Base-by-base conservation (phyloP, 1,140 invertebrate genomes). In the Halyomorpha halys region DNA sequence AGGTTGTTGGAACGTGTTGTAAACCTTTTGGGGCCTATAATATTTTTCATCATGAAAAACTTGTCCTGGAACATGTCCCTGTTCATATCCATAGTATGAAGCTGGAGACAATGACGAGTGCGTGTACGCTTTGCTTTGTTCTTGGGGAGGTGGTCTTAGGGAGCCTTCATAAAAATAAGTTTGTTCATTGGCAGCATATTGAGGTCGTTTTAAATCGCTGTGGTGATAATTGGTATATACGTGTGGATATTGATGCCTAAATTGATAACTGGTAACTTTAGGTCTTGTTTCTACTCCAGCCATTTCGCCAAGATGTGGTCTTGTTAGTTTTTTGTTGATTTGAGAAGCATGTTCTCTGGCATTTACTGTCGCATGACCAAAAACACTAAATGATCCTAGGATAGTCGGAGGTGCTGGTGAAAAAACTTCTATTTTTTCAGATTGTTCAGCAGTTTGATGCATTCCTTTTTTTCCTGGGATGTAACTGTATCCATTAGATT, bases 331-430 rank as follows among this genome's bases (percentile, higher is more conserved):
- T 25, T 61, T 44, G n/a, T 11, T 62, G 3, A 65, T 62, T 11
- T 59, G 60, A 27, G 65, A 65, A 0, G 64, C 66, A 4, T 68
- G 69, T 18, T 69, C 72, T 15, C 76, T 71, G 1, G 74, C 71
- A 59, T 78, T 76, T 0, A 74, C 61, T 1, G 74, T 71, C 1
- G 73, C 72, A 51, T 77, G 75, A 0, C 76, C 74, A 25, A 78
- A 76, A 0, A 74, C 70, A 19, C 72, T 74, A 51, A 78, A 78
- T 23, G 75, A 77, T 4, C 76, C 77, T 6, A 79, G 67, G 60
- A 80, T 76, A 60, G 73, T 76, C 0, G 77, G 74, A 0, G 77
- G 77, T 14, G 68, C 68, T 14, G 66, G 66, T 16, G 69, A 69
- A 25, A 68, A 71, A 27, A 68, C 68, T 56, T 71, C 70, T 15